Base-by-base conservation (phyloP, 2,888 invertebrate species). In the Belgica antarctica region DNA sequence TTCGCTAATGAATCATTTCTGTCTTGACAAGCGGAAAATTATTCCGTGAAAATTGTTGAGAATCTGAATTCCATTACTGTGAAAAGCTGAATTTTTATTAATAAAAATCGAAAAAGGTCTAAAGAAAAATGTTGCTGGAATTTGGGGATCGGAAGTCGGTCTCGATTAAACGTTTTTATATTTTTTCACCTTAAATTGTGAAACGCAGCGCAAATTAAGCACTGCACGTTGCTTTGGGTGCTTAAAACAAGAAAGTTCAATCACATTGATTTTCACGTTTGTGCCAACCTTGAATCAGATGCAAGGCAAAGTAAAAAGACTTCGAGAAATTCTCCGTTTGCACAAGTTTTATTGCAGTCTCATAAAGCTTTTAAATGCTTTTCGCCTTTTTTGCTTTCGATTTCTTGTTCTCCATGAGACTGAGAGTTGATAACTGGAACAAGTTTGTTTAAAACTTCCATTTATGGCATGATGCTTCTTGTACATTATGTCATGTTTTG, bases 211-310 rank as follows among this genome's bases (percentile, higher is more conserved):
- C 4, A 31, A 41, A 15, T 52, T 17, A 17, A 52, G 52, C 52
- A 3, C 22, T 15, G 10, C 52, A 52, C 52, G 52, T 31, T 8
- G 12, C 34, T 8, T 31, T 31, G 12, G 12, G 7, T 31, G 34
- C 34, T 31, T 3, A 52, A 52, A 3, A 7, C 15, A 12, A 52
- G 19, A 52, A 52, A 52, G 52, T 52, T 52, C 52, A 52, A 19
- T 22, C 17, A 52, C 52, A 46, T 10, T 15, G 4, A 5, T 10
- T 46, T 46, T n/a, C 7, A 15, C 15, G 10, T 10, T 17, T 52
- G n/a, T 52, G 52, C 19, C 12, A 52, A 52, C 52, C 52, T 52
- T 52, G 52, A 52, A 22, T 52, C 5, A 52, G 46, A 8, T 52
- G 52, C 52, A 52, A 52, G 52, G 2, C 3, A 52, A 52, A 52